Evolutionary conservation across 2,888 invertebrate species (phyloP), one percentile per base, ranked within the genome.

Genomic region (Anorthoa munda): DNA sequence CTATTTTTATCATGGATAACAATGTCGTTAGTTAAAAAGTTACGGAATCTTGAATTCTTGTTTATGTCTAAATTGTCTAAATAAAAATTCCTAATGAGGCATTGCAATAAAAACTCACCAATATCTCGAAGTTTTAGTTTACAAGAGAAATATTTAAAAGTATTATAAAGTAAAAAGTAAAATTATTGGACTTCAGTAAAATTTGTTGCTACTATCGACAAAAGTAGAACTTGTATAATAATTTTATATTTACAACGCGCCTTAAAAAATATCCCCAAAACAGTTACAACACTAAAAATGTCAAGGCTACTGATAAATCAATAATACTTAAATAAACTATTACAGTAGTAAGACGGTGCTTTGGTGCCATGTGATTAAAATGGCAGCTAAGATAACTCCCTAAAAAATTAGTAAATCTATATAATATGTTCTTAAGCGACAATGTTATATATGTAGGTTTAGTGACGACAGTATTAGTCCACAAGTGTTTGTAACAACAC

Each of bases 401-500:
- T 13, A 11, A 66, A 39, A 26, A 15, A n/a, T 3, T 11, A 51
- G 31, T n/a, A 26, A 9, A 18, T 23, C 4, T 12, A 2, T 15
- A 21, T 2, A n/a, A 39, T 39, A 31, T 4, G 39, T 17, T 45
- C 4, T 15, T 18, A 18, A 48, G 7, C 48, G 26, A 26, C 23
- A 23, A 9, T 18, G 45, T 61, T 53, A 23, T 21, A 23, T 21
- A 7, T 74, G 18, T n/a, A 39, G 12, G 23, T 21, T 21, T 4
- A 26, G 26, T 26, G 23, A 23, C 23, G n/a, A 69, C 45, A 58
- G 21, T 63, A 17, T 67, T 68, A 67, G 26, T n/a, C 13, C 21
- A 39, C 48, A 60, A 65, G 60, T 61, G 64, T 60, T 65, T 48
- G 48, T 21, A 53, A 17, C 48, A 53, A 51, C 48, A 18, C 59